phyloP scores from a whole-genome alignment of 2,888 invertebrate genomes.

The Stenodera caucasica region DNA sequence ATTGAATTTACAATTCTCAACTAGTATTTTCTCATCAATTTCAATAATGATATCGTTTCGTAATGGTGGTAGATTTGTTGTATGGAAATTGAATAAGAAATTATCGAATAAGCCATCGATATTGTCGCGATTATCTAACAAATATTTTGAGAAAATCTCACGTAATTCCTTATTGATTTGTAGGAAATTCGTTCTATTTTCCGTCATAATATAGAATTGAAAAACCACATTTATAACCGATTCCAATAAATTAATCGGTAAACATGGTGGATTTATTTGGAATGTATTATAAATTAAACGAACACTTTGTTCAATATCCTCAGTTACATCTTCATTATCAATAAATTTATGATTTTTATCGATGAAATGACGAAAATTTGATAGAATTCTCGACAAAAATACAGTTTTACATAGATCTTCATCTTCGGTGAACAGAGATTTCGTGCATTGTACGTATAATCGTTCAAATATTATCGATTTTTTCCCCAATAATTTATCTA shows the following conservation, averaged over 20 bases:
- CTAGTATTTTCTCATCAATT: slow-evolving; percentile 34
- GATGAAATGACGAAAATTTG: slow-evolving; percentile 34
- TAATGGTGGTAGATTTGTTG: slow-evolving; percentile 36
- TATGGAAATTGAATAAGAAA: slow-evolving; percentile 47
- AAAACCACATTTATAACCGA: slow-evolving; percentile 57
- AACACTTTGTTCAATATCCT: slow-evolving; percentile 39
- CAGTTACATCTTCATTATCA: slow-evolving; percentile 42
- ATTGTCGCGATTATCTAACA: slow-evolving; percentile 31
- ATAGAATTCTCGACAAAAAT: slow-evolving; percentile 46
- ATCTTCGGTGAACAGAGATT: slow-evolving; percentile 59
- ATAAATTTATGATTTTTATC: slow-evolving; percentile 42
- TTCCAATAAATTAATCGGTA: slow-evolving; percentile 52
- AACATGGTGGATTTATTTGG: slow-evolving; percentile 35
- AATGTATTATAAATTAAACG: slow-evolving; percentile 44
- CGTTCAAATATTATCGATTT: slow-evolving; percentile 36
- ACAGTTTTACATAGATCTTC: slow-evolving; percentile 52
- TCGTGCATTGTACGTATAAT: slow-evolving; percentile 61
- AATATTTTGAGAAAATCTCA: slow-evolving; percentile 40
- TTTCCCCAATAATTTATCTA: slow-evolving; percentile 54
- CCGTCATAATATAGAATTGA: slow-evolving; percentile 51
- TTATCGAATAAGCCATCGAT: slow-evolving; percentile 43
- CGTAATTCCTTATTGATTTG: slow-evolving; percentile 48
- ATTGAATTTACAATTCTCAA: slow-evolving; percentile 33
- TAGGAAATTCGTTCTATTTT: slow-evolving; percentile 43
- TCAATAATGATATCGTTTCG: slow-evolving; percentile 42